These are phyloP conservation scores for Verasper variegatus DNA, from an alignment of 2,113 vertebrate species.

Conservation along the genomic window DNA sequence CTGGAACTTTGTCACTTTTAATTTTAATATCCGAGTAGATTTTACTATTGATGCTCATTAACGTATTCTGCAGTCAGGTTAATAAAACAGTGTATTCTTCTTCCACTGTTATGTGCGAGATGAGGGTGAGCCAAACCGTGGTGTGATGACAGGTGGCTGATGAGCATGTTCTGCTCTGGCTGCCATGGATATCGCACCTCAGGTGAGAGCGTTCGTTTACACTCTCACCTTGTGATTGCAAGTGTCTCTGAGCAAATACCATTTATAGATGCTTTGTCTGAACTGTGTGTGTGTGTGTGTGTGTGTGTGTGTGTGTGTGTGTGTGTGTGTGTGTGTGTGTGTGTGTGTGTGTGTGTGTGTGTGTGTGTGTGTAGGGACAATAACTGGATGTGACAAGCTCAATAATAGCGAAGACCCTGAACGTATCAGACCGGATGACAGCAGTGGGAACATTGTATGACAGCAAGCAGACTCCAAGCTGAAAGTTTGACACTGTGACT, in stretches of 20 bases:
- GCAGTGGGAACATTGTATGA: not conserved
- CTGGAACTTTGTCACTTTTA: not conserved
- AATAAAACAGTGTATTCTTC: conserved; percentile 2
- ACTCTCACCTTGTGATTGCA: conserved; percentile 32
- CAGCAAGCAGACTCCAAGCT: not conserved
- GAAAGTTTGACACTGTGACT: not conserved
- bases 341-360: not conserved
- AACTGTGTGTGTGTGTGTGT: not conserved
- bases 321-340: not conserved
- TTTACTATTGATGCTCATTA: not conserved
- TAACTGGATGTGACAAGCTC: conserved; percentile 7
- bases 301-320: not conserved
- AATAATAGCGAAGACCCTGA: not conserved
- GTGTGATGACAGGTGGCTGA: conserved; percentile 54
- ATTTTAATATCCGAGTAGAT: not conserved
- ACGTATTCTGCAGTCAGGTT: not conserved
- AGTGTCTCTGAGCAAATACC: conserved; percentile 17
- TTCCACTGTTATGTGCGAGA: not conserved
- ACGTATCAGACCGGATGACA: not conserved
- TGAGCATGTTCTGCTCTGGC: conserved; percentile 17
- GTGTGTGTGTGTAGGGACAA: not conserved
- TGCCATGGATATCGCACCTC: conserved; percentile 55
- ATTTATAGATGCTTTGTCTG: conserved; percentile 37
- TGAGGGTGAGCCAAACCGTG: conserved; percentile 2
- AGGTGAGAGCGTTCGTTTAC: conserved; percentile 51